Conservation (phyloP, 2,888 invertebrate genomes). For the Andrena flavipes region DNA sequence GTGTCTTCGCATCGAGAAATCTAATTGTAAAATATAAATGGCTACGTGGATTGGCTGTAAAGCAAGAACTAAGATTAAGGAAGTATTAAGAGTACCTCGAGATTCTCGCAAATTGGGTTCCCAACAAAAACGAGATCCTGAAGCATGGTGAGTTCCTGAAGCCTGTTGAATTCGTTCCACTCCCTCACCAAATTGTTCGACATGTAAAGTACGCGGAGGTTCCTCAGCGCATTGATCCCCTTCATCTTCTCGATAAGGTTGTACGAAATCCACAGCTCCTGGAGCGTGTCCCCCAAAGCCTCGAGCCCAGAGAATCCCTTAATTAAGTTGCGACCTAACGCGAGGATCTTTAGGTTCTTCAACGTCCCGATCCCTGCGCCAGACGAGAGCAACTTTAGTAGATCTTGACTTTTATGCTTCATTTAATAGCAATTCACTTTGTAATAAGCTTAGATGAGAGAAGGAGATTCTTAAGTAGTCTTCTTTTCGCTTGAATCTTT, state of each 20-base stretch:
- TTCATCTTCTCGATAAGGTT: slow-evolving; percentile 96
- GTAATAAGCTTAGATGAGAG: too few relatives aligned
- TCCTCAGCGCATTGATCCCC: slow-evolving; percentile 92
- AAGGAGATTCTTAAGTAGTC: too few relatives aligned
- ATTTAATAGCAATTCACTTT: too few relatives aligned
- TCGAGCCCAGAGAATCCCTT: slow-evolving; percentile 96
- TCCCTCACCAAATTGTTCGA: slow-evolving; percentile 95
- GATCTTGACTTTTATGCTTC: neutral
- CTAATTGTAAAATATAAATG: neutral
- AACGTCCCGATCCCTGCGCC: slow-evolving; percentile 89
- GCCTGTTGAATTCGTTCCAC: slow-evolving; percentile 93
- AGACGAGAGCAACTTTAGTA: slow-evolving; percentile 4
- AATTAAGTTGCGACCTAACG: slow-evolving; percentile 95
- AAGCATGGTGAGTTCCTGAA: slow-evolving; percentile 89
- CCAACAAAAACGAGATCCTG: slow-evolving; percentile 93
- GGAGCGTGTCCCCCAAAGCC: slow-evolving; percentile 92
- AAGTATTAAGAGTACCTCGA: slow-evolving; percentile 77
- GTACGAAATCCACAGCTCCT: slow-evolving; percentile 97
- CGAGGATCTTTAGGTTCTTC: slow-evolving; percentile 93
- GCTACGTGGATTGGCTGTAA: neutral
- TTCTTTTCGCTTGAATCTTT: too few relatives aligned
- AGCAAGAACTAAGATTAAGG: too few relatives aligned
- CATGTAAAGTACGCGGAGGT: slow-evolving; percentile 92
- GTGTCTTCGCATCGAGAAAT: neutral
- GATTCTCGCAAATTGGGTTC: slow-evolving; percentile 85